Conservation (phyloP, 2,113 vertebrate species). For the Sturnus vulgaris region DNA sequence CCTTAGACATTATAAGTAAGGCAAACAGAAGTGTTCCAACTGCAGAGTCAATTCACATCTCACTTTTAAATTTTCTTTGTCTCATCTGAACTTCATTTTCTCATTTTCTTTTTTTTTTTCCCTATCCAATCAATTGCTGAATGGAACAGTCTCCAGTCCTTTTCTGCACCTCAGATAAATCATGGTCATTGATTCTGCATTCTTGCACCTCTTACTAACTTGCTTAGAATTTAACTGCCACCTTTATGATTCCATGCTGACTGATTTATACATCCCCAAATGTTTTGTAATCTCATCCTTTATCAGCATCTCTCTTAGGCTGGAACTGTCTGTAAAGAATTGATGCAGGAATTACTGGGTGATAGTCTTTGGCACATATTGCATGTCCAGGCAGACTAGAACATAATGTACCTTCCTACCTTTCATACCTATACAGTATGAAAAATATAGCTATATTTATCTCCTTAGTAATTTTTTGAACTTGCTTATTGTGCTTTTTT, state of each 20-base stretch:
- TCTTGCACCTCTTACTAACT: slow-evolving; percentile 57
- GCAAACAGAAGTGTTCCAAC: slow-evolving; percentile 33
- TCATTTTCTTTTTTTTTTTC: neutral
- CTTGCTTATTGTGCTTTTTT: slow-evolving; percentile 29
- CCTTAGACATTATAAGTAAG: neutral
- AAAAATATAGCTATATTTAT: slow-evolving; percentile 29
- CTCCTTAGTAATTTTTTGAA: slow-evolving; percentile 26
- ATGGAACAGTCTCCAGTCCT: slow-evolving; percentile 29
- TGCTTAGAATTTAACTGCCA: slow-evolving; percentile 48
- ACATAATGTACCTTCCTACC: neutral
- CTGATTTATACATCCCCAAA: slow-evolving; percentile 51
- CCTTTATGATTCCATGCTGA: slow-evolving; percentile 48
- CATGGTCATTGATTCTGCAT: slow-evolving; percentile 48
- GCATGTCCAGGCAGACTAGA: neutral
- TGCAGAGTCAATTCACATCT: slow-evolving; percentile 2
- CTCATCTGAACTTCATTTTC: slow-evolving; percentile 46
- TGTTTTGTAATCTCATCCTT: slow-evolving; percentile 50
- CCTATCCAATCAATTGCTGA: slow-evolving; percentile 25
- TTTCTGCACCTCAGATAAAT: slow-evolving; percentile 52
- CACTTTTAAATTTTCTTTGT: slow-evolving; percentile 24
- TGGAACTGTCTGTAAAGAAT: slow-evolving; percentile 16
- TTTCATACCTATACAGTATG: neutral
- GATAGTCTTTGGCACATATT: slow-evolving; percentile 8
- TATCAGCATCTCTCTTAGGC: neutral
- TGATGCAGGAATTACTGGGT: slow-evolving; percentile 29